Evolutionary conservation across 64 coral and sea anemone genomes (phyloP).

Genomic region (Montipora cactus): DNA sequence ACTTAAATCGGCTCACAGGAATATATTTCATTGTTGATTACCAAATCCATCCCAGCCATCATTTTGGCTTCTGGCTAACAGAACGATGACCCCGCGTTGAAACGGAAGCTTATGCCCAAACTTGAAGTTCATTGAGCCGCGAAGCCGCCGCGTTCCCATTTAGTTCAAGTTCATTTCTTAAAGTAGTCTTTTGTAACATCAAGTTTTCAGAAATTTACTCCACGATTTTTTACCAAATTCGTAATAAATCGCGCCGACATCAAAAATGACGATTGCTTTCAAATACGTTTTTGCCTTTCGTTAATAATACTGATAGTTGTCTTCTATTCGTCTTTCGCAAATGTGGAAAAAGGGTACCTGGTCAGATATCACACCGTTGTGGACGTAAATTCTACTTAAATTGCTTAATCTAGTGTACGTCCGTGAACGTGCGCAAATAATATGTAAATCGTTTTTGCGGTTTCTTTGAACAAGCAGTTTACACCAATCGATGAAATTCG

Average conservation of each 20-base stretch:
- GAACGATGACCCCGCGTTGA: background rate
- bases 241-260: too few relatives aligned
- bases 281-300: too few relatives aligned
- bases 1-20: background rate
- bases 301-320: background rate
- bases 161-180: too few relatives aligned
- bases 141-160: too few relatives aligned
- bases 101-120: background rate
- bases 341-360: background rate
- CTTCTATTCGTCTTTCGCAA: background rate
- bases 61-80: background rate
- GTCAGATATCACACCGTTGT: background rate
- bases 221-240: too few relatives aligned
- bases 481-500: conserved; percentile 23
- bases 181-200: too few relatives aligned
- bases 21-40: background rate
- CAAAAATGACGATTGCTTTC: background rate
- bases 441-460: conserved; percentile 22
- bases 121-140: too few relatives aligned
- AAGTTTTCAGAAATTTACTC: too few relatives aligned
- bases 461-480: conserved; percentile 43
- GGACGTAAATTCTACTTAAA: background rate
- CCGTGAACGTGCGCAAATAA: conserved; percentile 4
- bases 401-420: background rate
- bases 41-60: background rate